Percentiles rank a stretch among this genome's conserved stretches.
These are phyloP conservation scores for Pteropus rufus DNA, from an alignment of 2,797 vertebrate genomes.

Conservation along the genomic window DNA sequence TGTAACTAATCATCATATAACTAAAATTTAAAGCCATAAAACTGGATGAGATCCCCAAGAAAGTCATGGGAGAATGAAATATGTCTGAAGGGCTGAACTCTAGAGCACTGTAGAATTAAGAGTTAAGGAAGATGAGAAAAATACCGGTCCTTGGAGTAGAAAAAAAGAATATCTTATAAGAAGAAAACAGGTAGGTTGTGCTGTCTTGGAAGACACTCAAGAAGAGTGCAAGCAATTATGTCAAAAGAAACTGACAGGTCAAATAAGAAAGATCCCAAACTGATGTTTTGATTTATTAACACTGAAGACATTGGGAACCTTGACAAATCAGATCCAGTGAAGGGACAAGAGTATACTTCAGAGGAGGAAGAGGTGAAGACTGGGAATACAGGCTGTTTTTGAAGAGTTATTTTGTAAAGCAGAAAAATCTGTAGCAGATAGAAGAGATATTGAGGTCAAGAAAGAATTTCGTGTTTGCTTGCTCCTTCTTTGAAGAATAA, in stretches of 20 bases:
- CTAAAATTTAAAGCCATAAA: background rate
- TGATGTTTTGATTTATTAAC: conserved; percentile 11
- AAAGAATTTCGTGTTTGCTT: background rate
- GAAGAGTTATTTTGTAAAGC: background rate
- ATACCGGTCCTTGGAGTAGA: rapidly evolving
- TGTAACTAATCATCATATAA: background rate
- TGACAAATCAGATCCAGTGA: background rate
- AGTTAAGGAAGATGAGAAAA: background rate
- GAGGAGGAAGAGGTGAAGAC: background rate
- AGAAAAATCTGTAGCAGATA: background rate
- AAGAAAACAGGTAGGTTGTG: background rate
- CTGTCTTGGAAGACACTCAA: background rate
- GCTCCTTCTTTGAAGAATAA: background rate
- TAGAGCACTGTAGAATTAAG: background rate
- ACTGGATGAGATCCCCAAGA: background rate
- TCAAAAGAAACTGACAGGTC: background rate
- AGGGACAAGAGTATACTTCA: background rate
- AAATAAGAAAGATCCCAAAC: background rate
- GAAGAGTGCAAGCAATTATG: background rate
- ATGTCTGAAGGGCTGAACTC: background rate
- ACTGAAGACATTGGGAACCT: background rate
- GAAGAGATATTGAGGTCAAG: background rate
- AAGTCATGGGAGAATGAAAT: background rate
- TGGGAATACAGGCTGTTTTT: background rate
- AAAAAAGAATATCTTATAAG: background rate